Conservation (phyloP, 2,888 invertebrate genomes). For the Spisula solida region DNA sequence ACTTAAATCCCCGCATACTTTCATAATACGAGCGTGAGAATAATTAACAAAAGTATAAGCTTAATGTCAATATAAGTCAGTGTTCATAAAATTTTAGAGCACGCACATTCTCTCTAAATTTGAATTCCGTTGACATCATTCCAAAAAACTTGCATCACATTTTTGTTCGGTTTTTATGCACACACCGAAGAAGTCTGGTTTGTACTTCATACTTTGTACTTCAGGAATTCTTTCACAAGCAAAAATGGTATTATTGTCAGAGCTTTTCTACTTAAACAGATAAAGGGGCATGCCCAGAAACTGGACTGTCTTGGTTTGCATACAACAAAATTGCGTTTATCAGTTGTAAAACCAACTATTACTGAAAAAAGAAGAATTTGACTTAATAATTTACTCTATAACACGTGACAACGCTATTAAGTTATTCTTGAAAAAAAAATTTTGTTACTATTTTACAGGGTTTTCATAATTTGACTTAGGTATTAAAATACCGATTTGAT, state of each 20-base stretch:
- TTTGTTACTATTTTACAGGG: no score
- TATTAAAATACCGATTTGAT: no score
- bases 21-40: not conserved
- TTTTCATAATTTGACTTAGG: no score
- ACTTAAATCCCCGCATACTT: not conserved
- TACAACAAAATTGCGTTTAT: no score
- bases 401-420: no score
- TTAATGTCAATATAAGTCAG: not conserved
- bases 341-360: no score
- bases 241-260: not conserved
- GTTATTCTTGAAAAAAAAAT: no score
- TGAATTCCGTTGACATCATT: not conserved
- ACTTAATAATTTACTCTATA: no score
- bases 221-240: no score
- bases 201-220: not conserved
- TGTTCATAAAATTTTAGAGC: not conserved
- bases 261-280: not conserved
- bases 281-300: no score
- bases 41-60: not conserved
- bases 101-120: not conserved
- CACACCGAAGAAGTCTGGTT: not conserved
- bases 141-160: not conserved
- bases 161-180: not conserved
- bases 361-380: no score
- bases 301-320: no score